Percentiles rank a stretch among this genome's conserved stretches.
Evolutionary conservation across 2,797 vertebrate genomes (phyloP).

Genomic region (Distichodus sexfasciatus): DNA sequence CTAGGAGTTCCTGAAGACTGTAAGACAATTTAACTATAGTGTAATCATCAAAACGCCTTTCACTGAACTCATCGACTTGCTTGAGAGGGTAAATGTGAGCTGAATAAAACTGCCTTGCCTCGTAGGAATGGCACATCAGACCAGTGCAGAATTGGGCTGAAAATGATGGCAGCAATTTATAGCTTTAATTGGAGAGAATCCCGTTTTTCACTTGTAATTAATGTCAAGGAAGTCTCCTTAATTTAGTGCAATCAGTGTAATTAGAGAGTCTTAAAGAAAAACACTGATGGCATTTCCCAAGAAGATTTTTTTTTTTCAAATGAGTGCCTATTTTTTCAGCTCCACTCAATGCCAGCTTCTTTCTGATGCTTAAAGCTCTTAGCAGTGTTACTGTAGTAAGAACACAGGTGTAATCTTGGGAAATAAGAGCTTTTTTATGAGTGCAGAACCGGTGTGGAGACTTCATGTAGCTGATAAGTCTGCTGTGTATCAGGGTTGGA

Average conservation of each 20-base stretch:
- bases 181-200: slow-evolving; percentile 67
- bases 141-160: slow-evolving; percentile 35
- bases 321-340: background rate
- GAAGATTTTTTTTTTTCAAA: no score
- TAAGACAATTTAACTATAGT: background rate
- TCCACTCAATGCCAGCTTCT: background rate
- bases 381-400: no score
- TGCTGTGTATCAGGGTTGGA: no score
- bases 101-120: slow-evolving; percentile 49
- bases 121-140: slow-evolving; percentile 42
- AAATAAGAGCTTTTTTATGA: no score
- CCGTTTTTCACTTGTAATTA: slow-evolving; percentile 55
- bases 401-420: no score
- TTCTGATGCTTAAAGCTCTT: no score
- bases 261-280: slow-evolving; percentile 63
- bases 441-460: background rate
- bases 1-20: slow-evolving; percentile 10
- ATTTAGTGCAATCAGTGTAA: slow-evolving; percentile 69
- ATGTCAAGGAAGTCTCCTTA: slow-evolving; percentile 64
- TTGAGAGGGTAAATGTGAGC: slow-evolving; percentile 70
- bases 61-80: slow-evolving; percentile 63
- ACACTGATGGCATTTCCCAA: slow-evolving; percentile 77
- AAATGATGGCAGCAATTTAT: slow-evolving; percentile 68
- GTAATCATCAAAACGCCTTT: slow-evolving; percentile 22
- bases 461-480: background rate